A percentile compares a stretch with the other conserved stretches of the same genome.
Evolutionary conservation across 2,888 invertebrate species (phyloP).

Genomic region (Abscondita cerata): DNA sequence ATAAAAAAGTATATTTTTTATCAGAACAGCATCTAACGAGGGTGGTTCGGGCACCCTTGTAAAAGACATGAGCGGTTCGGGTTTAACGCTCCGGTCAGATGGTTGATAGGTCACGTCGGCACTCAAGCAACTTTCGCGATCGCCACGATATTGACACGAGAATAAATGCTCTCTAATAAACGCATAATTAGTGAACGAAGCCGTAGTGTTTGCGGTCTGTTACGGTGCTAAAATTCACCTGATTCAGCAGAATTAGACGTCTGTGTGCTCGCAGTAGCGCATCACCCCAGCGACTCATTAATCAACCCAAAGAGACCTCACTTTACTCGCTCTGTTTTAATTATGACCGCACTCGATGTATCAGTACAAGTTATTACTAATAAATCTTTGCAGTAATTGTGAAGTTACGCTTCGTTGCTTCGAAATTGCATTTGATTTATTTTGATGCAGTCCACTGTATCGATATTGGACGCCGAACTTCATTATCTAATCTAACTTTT

Average conservation of each 20-base stretch:
- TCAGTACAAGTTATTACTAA: constrained; percentile 52
- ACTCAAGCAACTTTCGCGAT: constrained; percentile 46
- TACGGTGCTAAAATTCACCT: constrained; percentile 49
- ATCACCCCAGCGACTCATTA: constrained; percentile 48
- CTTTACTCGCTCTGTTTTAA: constrained; percentile 47
- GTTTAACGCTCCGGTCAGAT: constrained; percentile 50
- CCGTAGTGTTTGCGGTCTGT: constrained; percentile 46
- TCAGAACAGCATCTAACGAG: constrained; percentile 54
- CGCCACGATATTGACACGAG: constrained; percentile 43
- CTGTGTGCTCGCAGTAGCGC: constrained; percentile 42
- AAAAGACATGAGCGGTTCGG: constrained; percentile 37
- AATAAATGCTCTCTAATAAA: constrained; percentile 44
- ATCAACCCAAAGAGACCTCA: constrained; percentile 48
- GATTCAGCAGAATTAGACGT: constrained; percentile 52
- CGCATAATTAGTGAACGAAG: constrained; percentile 47
- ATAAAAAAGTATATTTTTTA: constrained; percentile 50
- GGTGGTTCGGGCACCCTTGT: constrained; percentile 40
- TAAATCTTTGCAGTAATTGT: constrained; percentile 52
- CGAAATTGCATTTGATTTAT: constrained; percentile 54
- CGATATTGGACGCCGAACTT: constrained; percentile 19
- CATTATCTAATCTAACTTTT: too few relatives aligned
- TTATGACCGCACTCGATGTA: constrained; percentile 48
- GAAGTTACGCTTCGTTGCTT: constrained; percentile 49
- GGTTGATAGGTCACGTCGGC: constrained; percentile 57
- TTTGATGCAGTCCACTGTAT: constrained; percentile 42